Base-by-base conservation (phyloP, 2,888 invertebrate species). In the Ypsolopha sequella region DNA sequence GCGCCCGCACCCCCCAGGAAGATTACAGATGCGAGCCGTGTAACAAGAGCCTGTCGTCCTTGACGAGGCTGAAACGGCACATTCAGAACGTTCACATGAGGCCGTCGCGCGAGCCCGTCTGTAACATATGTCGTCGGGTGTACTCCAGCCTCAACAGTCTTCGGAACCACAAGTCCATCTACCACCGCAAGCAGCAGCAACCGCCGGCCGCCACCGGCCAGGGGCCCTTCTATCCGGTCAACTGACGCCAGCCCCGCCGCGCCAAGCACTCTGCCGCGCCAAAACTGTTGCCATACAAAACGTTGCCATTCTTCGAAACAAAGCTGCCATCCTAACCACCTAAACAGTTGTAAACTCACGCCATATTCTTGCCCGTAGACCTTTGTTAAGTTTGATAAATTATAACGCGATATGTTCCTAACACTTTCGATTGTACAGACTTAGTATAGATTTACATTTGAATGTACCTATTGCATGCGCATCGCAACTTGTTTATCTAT, bases 11-110 rank as follows among this genome's bases (percentile, higher is more conserved):
- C 88, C 90, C 91, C 90, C 92, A 91, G 85, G 94, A 94, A 88
- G 94, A 94, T 89, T 94, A 93, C 90, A 91, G 94, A 85, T 95
- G 94, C 89, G 94, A 94, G 90, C 94, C 94, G 70, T 95, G 94
- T 92, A 94, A 94, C 91, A 95, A 95, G 90, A 94, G 93, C 87
- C 89, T 95, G 76, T 94, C 94, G 73, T 94, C 94, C 68, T 88
- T 94, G 81, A 94, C 94, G 72, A 91, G 94, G 76, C 92, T 95
- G 88, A 95, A 94, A 90, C 91, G 95, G 72, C 95, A 95, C 89
- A 95, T 94, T 88, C 95, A 95, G 89, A 95, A 95, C 88, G 95
- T 95, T 70, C 95, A 95, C 89, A 94, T 94, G 92, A 90, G 94
- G 72, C 95, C 95, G 69, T 93, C 94, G 79, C 91, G 95, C 88